Percentiles rank a stretch among this genome's conserved stretches.
phyloP scores from a whole-genome alignment of 2,797 vertebrate species.

The Alfaro cultratus region DNA sequence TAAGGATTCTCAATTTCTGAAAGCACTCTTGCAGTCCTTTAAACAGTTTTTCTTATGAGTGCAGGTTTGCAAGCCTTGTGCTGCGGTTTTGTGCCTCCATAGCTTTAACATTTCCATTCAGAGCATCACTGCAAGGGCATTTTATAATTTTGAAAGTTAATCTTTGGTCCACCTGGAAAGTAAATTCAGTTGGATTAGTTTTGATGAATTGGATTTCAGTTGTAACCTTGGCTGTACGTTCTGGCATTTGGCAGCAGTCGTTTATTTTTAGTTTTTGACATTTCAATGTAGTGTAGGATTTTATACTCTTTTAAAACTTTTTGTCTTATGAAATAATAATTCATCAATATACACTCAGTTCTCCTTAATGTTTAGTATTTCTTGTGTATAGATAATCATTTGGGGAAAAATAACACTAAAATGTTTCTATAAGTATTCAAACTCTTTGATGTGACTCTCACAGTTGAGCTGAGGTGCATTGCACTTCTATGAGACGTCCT shows the following conservation, averaged over 20 bases:
- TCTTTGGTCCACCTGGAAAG: conserved; percentile 30
- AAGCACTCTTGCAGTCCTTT: not conserved
- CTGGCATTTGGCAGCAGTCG: conserved; percentile 30
- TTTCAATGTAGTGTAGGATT: conserved; percentile 10
- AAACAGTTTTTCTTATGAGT: not conserved
- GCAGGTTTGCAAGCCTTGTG: not conserved
- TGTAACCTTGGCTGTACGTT: conserved; percentile 25
- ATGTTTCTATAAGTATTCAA: not conserved
- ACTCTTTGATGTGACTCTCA: not conserved
- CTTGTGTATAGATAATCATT: not conserved
- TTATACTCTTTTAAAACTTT: not conserved
- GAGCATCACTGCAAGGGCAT: conserved; percentile 5
- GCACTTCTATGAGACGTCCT: not conserved
- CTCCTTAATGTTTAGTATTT: not conserved
- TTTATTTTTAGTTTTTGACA: conserved; percentile 39
- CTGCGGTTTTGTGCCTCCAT: conserved; percentile 13
- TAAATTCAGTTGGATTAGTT: conserved; percentile 39
- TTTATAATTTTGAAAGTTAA: conserved; percentile 47
- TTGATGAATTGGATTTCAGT: conserved; percentile 47
- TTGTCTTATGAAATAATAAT: not conserved
- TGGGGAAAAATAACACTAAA: not conserved
- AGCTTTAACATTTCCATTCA: conserved; percentile 3
- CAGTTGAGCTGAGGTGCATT: not conserved
- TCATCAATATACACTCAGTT: not conserved
- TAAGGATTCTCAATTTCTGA: conserved; percentile 15